Conservation (phyloP, 1,140 invertebrate genomes). For the Heliconius hermathena region DNA sequence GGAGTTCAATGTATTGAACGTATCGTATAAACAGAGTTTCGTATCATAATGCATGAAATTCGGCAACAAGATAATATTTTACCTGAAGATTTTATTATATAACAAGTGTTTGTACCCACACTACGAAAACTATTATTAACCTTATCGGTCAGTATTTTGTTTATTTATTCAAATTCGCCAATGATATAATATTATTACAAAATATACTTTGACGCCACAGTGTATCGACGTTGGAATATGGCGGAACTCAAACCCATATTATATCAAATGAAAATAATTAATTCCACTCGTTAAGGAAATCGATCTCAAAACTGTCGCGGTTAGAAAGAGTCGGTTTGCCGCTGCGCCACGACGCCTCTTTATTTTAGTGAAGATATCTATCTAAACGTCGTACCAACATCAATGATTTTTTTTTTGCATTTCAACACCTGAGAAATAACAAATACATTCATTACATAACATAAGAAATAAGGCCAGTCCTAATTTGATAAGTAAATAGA, state of each 20-base stretch:
- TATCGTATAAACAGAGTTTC: constrained; percentile 7
- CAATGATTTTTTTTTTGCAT: background rate
- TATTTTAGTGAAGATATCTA: no score
- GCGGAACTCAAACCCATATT: no score
- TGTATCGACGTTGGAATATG: no score
- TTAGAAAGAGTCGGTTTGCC: no score
- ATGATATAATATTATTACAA: no score
- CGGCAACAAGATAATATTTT: background rate
- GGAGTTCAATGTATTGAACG: background rate
- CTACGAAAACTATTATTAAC: background rate
- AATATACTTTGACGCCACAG: no score
- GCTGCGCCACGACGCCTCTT: no score
- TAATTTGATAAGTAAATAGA: constrained; percentile 11
- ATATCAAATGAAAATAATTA: no score
- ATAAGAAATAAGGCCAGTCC: background rate
- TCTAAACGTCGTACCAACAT: no score
- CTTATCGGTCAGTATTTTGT: background rate
- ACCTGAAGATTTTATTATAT: background rate
- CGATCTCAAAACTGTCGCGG: no score
- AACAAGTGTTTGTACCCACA: background rate
- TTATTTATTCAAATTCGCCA: background rate
- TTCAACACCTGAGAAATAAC: background rate
- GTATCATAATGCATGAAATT: background rate
- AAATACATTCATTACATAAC: background rate
- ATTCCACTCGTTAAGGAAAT: no score